A percentile compares a stretch with the other conserved stretches of the same genome.
Conservation (phyloP, 2,797 vertebrate species). For the Enteromius unitaeniatus region DNA sequence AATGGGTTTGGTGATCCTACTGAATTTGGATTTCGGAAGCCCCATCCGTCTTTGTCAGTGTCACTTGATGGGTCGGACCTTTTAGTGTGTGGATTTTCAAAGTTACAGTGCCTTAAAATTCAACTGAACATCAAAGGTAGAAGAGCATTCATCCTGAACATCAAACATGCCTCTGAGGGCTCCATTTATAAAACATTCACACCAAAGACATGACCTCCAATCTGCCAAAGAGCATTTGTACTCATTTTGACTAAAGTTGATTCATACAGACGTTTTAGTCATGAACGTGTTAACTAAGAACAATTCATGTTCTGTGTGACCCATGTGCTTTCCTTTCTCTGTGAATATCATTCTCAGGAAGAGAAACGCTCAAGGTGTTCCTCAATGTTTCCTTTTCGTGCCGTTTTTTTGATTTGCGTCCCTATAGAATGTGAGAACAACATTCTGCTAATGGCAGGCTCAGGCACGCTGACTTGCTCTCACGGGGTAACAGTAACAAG, state of each 20-base stretch:
- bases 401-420: not conserved
- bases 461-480: slow-evolving; percentile 1
- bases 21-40: not conserved
- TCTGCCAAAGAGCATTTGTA: not conserved
- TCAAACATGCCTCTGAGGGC: slow-evolving; percentile 47
- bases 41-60: not conserved
- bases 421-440: slow-evolving; percentile 48
- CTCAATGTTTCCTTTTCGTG: slow-evolving; percentile 28
- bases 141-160: slow-evolving; percentile 49
- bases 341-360: not conserved
- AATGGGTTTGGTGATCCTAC: not conserved
- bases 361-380: slow-evolving; percentile 9
- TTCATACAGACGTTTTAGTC: not conserved
- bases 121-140: slow-evolving; percentile 48
- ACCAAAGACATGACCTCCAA: not conserved
- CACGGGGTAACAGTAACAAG: slow-evolving; percentile 53
- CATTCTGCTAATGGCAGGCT: slow-evolving; percentile 45
- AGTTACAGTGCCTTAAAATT: slow-evolving; percentile 26
- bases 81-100: slow-evolving; percentile 41
- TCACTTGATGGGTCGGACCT: slow-evolving; percentile 31
- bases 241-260: not conserved
- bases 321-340: not conserved
- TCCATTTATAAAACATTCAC: slow-evolving; percentile 33
- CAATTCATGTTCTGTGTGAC: not conserved
- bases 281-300: not conserved